A percentile compares a stretch with the other conserved stretches of the same genome.
These are phyloP conservation scores for Mus spretus DNA, from an alignment of 2,797 vertebrate genomes.

Conservation along the genomic window DNA sequence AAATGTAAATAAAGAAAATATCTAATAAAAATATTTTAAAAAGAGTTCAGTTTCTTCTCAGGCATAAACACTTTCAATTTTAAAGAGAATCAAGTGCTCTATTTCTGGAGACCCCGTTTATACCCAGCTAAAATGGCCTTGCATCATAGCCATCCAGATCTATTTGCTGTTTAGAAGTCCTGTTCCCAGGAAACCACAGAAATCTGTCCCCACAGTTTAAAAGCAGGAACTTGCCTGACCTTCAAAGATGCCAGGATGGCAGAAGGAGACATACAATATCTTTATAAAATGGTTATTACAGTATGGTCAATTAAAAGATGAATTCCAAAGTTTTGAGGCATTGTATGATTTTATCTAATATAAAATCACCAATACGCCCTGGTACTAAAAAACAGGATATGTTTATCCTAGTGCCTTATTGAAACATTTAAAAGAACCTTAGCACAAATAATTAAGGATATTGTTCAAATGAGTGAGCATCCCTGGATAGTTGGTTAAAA, in stretches of 20 bases:
- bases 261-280: not conserved
- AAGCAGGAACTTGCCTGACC: not conserved
- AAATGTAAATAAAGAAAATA: too few species aligned
- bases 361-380: constrained; percentile 28
- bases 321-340: constrained; percentile 55
- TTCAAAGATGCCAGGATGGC: not conserved
- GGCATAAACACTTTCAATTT: not conserved
- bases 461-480: constrained; percentile 57
- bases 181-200: too few species aligned
- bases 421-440: constrained; percentile 45
- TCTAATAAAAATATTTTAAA: too few species aligned
- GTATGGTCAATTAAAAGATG: constrained; percentile 56
- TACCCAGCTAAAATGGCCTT: not conserved
- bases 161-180: not conserved
- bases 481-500: constrained; percentile 46
- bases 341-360: constrained; percentile 31
- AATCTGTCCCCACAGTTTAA: not conserved
- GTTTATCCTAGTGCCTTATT: not conserved
- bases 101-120: not conserved
- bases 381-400: constrained; percentile 32
- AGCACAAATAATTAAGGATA: constrained; percentile 21
- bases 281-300: constrained; percentile 53
- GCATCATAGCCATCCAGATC: not conserved
- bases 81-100: not conserved
- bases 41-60: not conserved